phyloP scores from a whole-genome alignment of 1,140 invertebrate species.

The Drosophila serrata region DNA sequence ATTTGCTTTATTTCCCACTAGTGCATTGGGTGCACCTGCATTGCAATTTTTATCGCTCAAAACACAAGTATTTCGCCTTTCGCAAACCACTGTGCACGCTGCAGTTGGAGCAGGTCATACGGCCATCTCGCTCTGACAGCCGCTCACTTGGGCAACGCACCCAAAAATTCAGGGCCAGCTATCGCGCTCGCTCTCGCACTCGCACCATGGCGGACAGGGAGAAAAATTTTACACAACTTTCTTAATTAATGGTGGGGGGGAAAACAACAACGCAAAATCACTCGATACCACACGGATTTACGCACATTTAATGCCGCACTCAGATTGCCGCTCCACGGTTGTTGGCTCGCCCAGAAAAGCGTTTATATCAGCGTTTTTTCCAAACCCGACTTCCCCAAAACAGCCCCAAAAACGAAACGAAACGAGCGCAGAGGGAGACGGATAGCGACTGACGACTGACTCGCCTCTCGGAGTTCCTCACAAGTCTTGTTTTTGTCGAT shows the following conservation, averaged over 20 bases:
- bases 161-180: slow-evolving; percentile 71
- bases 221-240: slow-evolving; percentile 81
- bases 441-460: slow-evolving; percentile 62
- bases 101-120: slow-evolving; percentile 59
- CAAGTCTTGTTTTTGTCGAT: slow-evolving; percentile 67
- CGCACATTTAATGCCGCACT: slow-evolving; percentile 59
- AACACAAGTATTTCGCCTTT: slow-evolving; percentile 14
- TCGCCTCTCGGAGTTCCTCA: slow-evolving; percentile 39
- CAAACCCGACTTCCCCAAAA: slow-evolving; percentile 57
- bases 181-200: slow-evolving; percentile 64
- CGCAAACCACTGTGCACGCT: slow-evolving; percentile 63
- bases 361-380: slow-evolving; percentile 55
- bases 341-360: slow-evolving; percentile 26
- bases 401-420: slow-evolving; percentile 60
- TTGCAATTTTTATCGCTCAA: slow-evolving; percentile 9
- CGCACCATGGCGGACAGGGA: slow-evolving; percentile 65
- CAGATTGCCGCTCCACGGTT: slow-evolving; percentile 10
- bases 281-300: slow-evolving; percentile 27
- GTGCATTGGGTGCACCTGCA: slow-evolving; percentile 14
- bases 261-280: slow-evolving; percentile 57
- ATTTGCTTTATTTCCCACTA: neutral
- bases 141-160: slow-evolving; percentile 62
- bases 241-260: slow-evolving; percentile 68
- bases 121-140: slow-evolving; percentile 51
- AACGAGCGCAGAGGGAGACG: slow-evolving; percentile 74